A percentile compares a stretch with the other conserved stretches of the same genome.
Evolutionary conservation across 2,888 invertebrate species (phyloP).

Genomic region (Dascillus cervinus): DNA sequence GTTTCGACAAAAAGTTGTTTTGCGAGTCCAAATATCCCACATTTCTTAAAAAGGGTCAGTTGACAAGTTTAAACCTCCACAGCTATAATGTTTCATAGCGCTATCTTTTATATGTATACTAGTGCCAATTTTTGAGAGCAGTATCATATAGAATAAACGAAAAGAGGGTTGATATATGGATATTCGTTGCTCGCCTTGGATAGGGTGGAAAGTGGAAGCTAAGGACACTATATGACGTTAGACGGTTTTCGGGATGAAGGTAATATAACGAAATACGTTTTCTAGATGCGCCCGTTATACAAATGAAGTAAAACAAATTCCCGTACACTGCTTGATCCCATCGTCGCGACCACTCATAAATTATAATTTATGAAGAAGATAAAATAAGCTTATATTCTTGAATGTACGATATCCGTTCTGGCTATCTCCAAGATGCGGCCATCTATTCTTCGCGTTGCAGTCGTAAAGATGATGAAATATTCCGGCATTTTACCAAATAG

Average conservation of each 20-base stretch:
- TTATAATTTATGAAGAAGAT: constrained; percentile 42
- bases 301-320: constrained; percentile 37
- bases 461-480: constrained; percentile 34
- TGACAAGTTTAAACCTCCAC: constrained; percentile 33
- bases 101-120: constrained; percentile 34
- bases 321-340: constrained; percentile 30
- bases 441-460: constrained; percentile 29
- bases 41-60: constrained; percentile 30
- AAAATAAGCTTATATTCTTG: constrained; percentile 44
- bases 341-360: constrained; percentile 37
- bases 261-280: constrained; percentile 28
- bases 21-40: no score
- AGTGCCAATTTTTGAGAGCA: constrained; percentile 35
- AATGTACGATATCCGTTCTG: constrained; percentile 41
- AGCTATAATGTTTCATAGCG: constrained; percentile 37
- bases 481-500: constrained; percentile 20
- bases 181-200: constrained; percentile 28
- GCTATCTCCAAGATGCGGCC: constrained; percentile 34
- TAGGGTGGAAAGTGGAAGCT: constrained; percentile 36
- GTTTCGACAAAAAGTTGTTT: no score
- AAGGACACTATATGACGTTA: constrained; percentile 29
- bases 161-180: constrained; percentile 34
- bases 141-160: constrained; percentile 35
- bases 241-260: constrained; percentile 32
- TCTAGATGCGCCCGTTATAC: constrained; percentile 28